These are phyloP conservation scores for Gymnobelideus leadbeateri DNA, from an alignment of 2,113 vertebrate species.

Conservation along the genomic window DNA sequence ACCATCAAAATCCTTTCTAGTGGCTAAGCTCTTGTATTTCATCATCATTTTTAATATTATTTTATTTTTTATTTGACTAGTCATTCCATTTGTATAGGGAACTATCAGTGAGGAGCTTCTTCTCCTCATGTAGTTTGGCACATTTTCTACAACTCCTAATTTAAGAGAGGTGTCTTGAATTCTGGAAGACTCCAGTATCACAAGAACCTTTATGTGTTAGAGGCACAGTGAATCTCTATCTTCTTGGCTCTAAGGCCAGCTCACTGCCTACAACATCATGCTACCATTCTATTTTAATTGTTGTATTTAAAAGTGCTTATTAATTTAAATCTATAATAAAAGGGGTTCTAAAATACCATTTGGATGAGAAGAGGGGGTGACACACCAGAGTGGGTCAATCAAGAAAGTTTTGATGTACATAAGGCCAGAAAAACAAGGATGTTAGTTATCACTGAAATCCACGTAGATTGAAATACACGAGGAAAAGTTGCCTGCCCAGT, in stretches of 20 bases:
- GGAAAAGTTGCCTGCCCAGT: not conserved
- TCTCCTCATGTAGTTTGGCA: not conserved
- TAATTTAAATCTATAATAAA: not conserved
- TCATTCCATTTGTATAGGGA: not conserved
- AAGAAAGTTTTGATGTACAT: not conserved
- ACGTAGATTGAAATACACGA: not conserved
- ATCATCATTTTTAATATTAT: not conserved
- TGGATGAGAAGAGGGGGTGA: not conserved
- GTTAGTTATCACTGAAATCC: not conserved
- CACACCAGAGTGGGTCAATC: not conserved
- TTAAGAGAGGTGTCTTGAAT: not conserved
- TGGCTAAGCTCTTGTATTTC: not conserved
- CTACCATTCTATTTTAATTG: not conserved
- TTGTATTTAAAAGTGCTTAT: not conserved
- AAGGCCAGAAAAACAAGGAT: not conserved
- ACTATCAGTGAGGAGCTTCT: not conserved
- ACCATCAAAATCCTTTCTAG: not conserved
- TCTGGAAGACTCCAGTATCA: not conserved
- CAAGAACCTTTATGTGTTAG: not conserved
- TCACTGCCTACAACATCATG: not conserved
- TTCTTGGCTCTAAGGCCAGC: not conserved
- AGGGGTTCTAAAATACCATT: not conserved
- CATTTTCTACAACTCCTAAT: not conserved
- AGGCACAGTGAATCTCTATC: not conserved
- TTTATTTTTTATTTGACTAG: not conserved